A percentile compares a stretch with the other conserved stretches of the same genome.
Evolutionary conservation across 2,113 vertebrate genomes (phyloP).

Genomic region (Apodemus speciosus): DNA sequence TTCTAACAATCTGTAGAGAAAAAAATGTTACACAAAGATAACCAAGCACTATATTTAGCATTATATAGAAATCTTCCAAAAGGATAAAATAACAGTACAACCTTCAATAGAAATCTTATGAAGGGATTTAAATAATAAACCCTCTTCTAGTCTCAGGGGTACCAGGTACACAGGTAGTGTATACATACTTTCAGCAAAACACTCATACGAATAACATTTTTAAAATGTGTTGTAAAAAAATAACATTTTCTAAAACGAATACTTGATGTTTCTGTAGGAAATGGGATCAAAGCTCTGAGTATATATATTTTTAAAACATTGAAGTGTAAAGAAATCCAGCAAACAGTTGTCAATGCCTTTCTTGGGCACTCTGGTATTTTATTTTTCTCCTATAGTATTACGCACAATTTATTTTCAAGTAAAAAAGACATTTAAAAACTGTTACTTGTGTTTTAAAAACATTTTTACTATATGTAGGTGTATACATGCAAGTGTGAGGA

Average conservation of each 20-base stretch:
- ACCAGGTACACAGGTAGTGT: background rate
- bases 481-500: background rate
- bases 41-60: background rate
- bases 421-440: background rate
- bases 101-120: background rate
- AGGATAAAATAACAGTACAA: background rate
- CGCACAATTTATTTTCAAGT: background rate
- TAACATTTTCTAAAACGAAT: constrained; percentile 18
- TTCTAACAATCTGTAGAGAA: background rate
- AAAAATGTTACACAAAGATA: background rate
- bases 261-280: background rate
- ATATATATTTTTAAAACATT: background rate
- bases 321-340: background rate
- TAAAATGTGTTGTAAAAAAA: constrained; percentile 11
- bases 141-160: background rate
- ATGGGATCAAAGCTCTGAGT: background rate
- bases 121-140: background rate
- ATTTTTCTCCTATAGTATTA: background rate
- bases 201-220: background rate
- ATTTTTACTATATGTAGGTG: background rate
- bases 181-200: background rate
- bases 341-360: background rate
- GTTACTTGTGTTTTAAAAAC: background rate
- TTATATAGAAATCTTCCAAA: background rate
- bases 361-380: background rate